A percentile compares a stretch with the other conserved stretches of the same genome.
Evolutionary conservation across 2,888 invertebrate genomes (phyloP).

Genomic region (Tachystola acroxantha): DNA sequence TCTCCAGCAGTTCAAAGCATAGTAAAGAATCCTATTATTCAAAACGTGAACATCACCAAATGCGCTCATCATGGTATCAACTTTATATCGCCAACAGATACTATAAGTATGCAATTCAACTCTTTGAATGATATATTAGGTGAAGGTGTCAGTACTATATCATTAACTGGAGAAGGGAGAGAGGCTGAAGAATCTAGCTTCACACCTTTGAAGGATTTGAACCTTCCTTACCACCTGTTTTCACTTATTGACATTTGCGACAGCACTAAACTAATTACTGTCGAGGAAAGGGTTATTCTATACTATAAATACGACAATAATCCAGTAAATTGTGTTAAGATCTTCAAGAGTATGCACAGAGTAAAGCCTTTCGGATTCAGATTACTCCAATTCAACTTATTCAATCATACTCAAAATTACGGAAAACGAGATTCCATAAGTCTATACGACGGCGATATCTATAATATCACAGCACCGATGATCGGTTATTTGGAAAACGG

Average conservation of each 20-base stretch:
- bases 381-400: constrained; percentile 93
- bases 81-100: constrained; percentile 91
- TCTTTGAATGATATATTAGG: constrained; percentile 90
- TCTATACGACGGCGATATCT: constrained; percentile 95
- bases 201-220: constrained; percentile 87
- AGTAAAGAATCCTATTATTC: constrained; percentile 89
- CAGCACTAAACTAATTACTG: constrained; percentile 92
- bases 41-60: constrained; percentile 88
- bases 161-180: constrained; percentile 94
- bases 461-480: constrained; percentile 86
- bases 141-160: constrained; percentile 92
- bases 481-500: constrained; percentile 86
- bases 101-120: constrained; percentile 86
- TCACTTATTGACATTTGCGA: constrained; percentile 98
- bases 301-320: constrained; percentile 98
- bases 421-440: constrained; percentile 91
- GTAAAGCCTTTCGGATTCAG: constrained; percentile 94
- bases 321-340: constrained; percentile 98
- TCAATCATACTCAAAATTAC: constrained; percentile 89
- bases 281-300: constrained; percentile 93
- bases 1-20: constrained; percentile 95
- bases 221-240: constrained; percentile 93
- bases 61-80: constrained; percentile 96
- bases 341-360: constrained; percentile 91
- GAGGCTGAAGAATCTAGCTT: constrained; percentile 94